Conservation (phyloP, 2,888 invertebrate species). For the Rhorus exstirpatorius region DNA sequence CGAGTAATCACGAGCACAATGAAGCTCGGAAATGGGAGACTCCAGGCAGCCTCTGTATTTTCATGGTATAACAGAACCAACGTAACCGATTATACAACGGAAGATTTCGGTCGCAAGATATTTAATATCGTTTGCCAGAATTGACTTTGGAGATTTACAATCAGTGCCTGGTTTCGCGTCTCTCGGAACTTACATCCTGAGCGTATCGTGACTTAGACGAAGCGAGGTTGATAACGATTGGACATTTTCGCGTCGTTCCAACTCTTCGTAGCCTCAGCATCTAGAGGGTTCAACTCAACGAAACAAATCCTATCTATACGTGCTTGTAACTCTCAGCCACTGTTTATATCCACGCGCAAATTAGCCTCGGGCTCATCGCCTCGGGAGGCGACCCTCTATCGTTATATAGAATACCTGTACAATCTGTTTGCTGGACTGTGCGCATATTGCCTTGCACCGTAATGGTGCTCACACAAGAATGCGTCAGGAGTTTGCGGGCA, state of each 20-base stretch:
- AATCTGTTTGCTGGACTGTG: conserved; percentile 19
- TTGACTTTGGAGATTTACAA: too few species aligned
- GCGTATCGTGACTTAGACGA: conserved; percentile 5
- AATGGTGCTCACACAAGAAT: too few species aligned
- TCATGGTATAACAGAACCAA: conserved; percentile 10
- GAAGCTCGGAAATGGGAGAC: conserved; percentile 7
- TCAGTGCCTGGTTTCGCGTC: too few species aligned
- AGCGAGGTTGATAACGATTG: conserved; percentile 22
- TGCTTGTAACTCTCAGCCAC: conserved; percentile 50
- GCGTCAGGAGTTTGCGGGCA: too few species aligned
- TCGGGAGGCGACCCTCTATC: conserved; percentile 65
- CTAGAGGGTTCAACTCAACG: conserved; percentile 33
- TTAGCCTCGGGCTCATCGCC: conserved; percentile 59
- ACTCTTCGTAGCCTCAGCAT: conserved; percentile 23
- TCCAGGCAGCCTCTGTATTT: neutral
- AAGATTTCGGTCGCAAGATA: neutral
- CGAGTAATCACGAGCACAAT: conserved; percentile 23
- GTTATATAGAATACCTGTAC: conserved; percentile 61
- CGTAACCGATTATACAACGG: neutral
- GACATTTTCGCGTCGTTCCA: conserved; percentile 31
- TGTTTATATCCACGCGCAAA: conserved; percentile 63
- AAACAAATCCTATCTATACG: conserved; percentile 51
- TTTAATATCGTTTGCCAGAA: neutral
- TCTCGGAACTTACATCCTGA: neutral
- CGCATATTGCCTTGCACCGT: conserved; percentile 29